phyloP scores from a whole-genome alignment of 2,113 vertebrate genomes.

The Pedetes capensis region DNA sequence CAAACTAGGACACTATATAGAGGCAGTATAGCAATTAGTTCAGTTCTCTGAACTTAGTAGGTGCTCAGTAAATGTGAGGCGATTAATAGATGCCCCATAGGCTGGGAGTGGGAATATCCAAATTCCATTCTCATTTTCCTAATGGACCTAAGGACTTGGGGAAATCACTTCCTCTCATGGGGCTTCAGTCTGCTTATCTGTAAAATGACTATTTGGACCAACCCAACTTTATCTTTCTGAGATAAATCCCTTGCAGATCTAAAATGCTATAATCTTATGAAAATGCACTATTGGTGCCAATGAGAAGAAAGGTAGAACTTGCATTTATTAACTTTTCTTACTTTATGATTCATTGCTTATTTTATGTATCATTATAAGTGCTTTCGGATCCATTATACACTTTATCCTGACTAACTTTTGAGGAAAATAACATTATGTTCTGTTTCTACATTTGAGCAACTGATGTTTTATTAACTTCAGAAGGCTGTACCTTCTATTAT shows the following conservation, averaged over 20 bases:
- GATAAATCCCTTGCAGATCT: background rate
- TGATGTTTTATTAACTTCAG: background rate
- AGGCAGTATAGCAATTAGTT: background rate
- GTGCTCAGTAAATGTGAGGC: background rate
- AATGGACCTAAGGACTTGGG: background rate
- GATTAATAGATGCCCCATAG: background rate
- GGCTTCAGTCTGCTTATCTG: background rate
- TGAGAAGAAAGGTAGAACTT: background rate
- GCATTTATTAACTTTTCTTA: background rate
- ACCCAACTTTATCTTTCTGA: background rate
- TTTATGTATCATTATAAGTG: background rate
- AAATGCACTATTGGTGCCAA: background rate
- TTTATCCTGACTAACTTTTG: background rate
- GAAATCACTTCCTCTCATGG: background rate
- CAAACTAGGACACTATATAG: background rate
- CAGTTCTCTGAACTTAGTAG: background rate
- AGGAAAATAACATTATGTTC: background rate
- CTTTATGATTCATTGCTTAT: background rate
- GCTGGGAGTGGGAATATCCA: background rate
- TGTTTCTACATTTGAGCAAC: background rate
- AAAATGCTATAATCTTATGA: background rate
- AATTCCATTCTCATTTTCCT: background rate
- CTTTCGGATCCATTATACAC: background rate
- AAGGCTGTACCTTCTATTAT: background rate
- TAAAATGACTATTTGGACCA: background rate